phyloP scores from a whole-genome alignment of 2,888 invertebrate species.

The Pyrocoelia pectoralis region DNA sequence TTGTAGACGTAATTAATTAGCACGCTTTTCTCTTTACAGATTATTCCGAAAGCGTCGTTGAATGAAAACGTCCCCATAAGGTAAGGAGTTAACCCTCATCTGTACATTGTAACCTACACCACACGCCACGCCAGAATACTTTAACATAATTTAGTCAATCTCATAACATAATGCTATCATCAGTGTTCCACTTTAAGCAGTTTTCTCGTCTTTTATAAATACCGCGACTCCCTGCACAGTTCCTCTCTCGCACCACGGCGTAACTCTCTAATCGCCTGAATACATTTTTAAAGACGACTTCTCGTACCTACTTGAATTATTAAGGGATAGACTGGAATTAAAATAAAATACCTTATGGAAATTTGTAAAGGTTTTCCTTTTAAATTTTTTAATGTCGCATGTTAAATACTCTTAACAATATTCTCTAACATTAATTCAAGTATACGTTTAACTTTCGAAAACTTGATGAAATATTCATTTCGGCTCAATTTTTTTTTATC shows the following conservation, averaged over 20 bases:
- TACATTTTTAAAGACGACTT: constrained; percentile 50
- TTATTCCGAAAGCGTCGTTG: constrained; percentile 18
- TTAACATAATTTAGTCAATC: constrained; percentile 50
- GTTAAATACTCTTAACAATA: constrained; percentile 45
- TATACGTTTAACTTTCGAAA: constrained; percentile 34
- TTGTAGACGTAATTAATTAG: neutral
- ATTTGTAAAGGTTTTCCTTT: constrained; percentile 41
- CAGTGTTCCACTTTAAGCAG: constrained; percentile 50
- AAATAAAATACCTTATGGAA: constrained; percentile 45
- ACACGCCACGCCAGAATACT: constrained; percentile 39
- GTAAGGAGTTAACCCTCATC: constrained; percentile 33
- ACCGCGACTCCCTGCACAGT: constrained; percentile 41
- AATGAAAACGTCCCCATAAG: constrained; percentile 18
- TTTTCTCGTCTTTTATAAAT: constrained; percentile 49
- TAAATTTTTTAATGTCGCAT: constrained; percentile 38
- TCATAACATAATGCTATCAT: constrained; percentile 46
- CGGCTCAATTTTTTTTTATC: constrained; percentile 5
- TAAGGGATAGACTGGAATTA: constrained; percentile 50
- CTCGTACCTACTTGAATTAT: constrained; percentile 47
- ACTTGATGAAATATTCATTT: constrained; percentile 43
- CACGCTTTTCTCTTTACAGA: constrained; percentile 17
- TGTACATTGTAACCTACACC: constrained; percentile 30
- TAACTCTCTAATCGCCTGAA: constrained; percentile 48
- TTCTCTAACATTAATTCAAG: constrained; percentile 45
- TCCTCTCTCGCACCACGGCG: constrained; percentile 41